phyloP scores from a whole-genome alignment of 37 sponge, comb jelly and placozoan species.

The Crambe crambe region DNA sequence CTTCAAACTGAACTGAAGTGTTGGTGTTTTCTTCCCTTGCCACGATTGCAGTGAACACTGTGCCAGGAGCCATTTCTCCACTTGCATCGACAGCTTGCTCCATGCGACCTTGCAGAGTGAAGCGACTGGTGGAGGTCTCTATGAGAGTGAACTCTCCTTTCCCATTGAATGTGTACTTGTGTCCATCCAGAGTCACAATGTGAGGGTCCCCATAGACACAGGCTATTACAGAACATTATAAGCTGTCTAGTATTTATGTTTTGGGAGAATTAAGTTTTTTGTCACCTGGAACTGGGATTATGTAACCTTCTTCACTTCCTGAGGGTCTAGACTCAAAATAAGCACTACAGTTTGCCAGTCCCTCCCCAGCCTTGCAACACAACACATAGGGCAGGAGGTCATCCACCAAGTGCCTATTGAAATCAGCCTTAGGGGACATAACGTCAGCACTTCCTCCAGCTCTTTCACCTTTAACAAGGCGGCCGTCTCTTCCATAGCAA shows the following conservation, averaged over 20 bases:
- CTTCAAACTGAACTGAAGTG: background rate
- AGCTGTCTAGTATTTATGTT: background rate
- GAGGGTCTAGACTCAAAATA: slow-evolving; percentile 34
- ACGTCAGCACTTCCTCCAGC: slow-evolving; percentile 48
- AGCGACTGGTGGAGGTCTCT: slow-evolving; percentile 41
- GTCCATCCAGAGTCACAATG: slow-evolving; percentile 68
- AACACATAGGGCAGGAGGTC: slow-evolving; percentile 31
- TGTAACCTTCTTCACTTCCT: slow-evolving; percentile 16
- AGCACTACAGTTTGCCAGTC: background rate
- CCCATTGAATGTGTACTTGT: slow-evolving; percentile 76
- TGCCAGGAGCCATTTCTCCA: slow-evolving; percentile 24
- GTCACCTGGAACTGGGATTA: slow-evolving; percentile 37
- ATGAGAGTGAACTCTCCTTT: slow-evolving; percentile 74
- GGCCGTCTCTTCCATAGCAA: slow-evolving; percentile 29
- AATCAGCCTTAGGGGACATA: slow-evolving; percentile 7
- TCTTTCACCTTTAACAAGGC: background rate
- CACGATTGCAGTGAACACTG: slow-evolving; percentile 71
- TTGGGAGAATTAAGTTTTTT: background rate
- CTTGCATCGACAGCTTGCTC: slow-evolving; percentile 11
- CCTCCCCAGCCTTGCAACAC: slow-evolving; percentile 27
- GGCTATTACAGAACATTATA: slow-evolving; percentile 16
- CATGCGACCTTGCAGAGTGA: slow-evolving; percentile 79
- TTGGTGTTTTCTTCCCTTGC: slow-evolving; percentile 1
- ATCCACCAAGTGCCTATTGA: slow-evolving; percentile 3
- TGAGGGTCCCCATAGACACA: slow-evolving; percentile 77